Evolutionary conservation across 2,113 vertebrate species (phyloP).

Genomic region (Condylura cristata): DNA sequence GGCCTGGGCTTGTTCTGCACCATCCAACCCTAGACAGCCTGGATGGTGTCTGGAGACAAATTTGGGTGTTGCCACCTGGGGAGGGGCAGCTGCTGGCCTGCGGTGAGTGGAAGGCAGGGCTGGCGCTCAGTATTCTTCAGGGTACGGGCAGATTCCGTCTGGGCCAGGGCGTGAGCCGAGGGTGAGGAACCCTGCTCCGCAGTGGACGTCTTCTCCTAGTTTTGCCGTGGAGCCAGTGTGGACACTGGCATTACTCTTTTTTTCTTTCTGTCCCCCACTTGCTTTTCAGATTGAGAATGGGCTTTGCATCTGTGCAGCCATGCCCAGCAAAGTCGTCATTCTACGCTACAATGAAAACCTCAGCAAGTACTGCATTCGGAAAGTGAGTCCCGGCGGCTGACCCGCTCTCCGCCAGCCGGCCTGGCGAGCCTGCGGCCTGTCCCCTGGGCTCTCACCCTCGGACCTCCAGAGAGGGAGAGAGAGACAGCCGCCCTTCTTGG

Average conservation of each 20-base stretch:
- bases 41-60: neutral
- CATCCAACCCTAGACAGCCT: neutral
- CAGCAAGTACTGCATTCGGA: slow-evolving; percentile 98
- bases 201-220: neutral
- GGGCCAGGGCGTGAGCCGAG: neutral
- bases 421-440: accelerated
- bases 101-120: neutral
- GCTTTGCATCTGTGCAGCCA: slow-evolving; percentile 98
- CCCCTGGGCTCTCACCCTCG: neutral
- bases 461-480: neutral
- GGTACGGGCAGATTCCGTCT: accelerated
- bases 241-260: neutral
- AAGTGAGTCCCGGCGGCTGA: slow-evolving; percentile 84
- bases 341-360: slow-evolving; percentile 97
- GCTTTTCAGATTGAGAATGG: slow-evolving; percentile 92
- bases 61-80: neutral
- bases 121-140: neutral
- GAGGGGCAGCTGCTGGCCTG: neutral
- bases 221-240: accelerated
- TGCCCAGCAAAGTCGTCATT: slow-evolving; percentile 96
- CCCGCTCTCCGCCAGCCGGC: accelerated
- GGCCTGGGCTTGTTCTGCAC: neutral
- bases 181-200: neutral
- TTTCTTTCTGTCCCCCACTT: neutral
- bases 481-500: neutral